Percentiles rank a stretch among this genome's conserved stretches.
Evolutionary conservation across 2,888 invertebrate genomes (phyloP).

Genomic region (Conomelus anceps): DNA sequence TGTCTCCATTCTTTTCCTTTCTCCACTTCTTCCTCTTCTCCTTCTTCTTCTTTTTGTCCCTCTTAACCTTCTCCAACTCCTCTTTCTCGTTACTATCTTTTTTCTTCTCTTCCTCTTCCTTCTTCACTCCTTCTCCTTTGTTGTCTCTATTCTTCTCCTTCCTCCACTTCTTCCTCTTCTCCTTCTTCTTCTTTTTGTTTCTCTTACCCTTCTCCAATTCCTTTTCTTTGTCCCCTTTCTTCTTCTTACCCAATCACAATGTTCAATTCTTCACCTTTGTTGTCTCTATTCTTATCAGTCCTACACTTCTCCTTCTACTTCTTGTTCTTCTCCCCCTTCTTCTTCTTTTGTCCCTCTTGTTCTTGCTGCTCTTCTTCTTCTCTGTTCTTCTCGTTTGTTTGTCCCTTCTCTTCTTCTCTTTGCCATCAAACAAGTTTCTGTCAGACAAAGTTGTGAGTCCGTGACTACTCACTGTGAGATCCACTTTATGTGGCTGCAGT

Average conservation of each 20-base stretch:
- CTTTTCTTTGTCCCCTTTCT: conserved; percentile 2
- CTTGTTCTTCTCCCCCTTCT: conserved; percentile 4
- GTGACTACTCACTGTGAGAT: neutral
- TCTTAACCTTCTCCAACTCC: too few relatives aligned
- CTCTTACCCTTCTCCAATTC: neutral
- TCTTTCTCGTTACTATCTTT: neutral
- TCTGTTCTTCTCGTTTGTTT: neutral
- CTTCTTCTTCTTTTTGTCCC: too few relatives aligned
- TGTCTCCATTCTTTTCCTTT: too few relatives aligned
- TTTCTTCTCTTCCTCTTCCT: neutral
- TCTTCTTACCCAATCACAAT: neutral
- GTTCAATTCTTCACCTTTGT: neutral
- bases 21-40: too few relatives aligned
- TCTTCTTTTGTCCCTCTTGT: neutral
- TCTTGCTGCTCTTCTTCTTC: neutral
- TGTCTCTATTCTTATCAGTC: conserved; percentile 9
- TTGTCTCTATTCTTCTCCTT: too few relatives aligned
- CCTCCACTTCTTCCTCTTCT: neutral
- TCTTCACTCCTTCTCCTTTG: neutral
- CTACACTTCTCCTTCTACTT: neutral
- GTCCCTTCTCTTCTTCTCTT: neutral
- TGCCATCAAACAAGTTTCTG: neutral
- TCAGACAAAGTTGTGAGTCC: neutral
- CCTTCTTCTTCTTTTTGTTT: conserved; percentile 11
- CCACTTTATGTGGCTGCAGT: neutral